Conservation (phyloP, 2,797 vertebrate species). For the Pteronotus mesoamericanus region DNA sequence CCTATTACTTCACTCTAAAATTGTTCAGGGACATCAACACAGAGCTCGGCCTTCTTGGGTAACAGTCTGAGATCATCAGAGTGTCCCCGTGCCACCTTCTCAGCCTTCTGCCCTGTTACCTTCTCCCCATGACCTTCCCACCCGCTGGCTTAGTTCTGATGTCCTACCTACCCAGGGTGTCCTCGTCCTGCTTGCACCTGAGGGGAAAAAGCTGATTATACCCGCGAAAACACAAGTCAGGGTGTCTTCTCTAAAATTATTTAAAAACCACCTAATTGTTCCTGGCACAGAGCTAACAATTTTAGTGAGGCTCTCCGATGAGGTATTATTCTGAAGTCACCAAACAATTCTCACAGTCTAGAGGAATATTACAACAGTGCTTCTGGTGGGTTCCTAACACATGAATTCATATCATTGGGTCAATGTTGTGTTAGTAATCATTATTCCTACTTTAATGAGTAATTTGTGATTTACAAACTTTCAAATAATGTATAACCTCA, state of each 20-base stretch:
- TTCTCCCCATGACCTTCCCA: fast-evolving
- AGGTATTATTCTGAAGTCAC: not conserved
- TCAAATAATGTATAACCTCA: not conserved
- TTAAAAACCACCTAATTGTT: not conserved
- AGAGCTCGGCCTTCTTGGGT: fast-evolving
- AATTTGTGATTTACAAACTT: not conserved
- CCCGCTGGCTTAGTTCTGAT: not conserved
- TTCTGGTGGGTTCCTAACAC: not conserved
- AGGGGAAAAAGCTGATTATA: too few species aligned
- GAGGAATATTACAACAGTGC: fast-evolving
- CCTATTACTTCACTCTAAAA: not conserved
- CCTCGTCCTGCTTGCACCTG: fast-evolving
- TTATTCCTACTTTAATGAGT: not conserved
- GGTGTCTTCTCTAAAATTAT: not conserved
- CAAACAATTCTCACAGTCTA: not conserved
- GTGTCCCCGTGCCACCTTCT: fast-evolving
- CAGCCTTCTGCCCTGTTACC: fast-evolving
- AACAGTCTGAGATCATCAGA: fast-evolving
- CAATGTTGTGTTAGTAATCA: not conserved
- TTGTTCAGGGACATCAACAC: not conserved
- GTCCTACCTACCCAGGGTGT: fast-evolving
- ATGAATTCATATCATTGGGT: not conserved
- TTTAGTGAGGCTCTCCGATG: too few species aligned
- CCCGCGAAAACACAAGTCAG: not conserved
- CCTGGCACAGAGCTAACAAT: not conserved